Evolutionary conservation across 2,797 vertebrate genomes (phyloP).

Genomic region (Crypturellus tataupa): DNA sequence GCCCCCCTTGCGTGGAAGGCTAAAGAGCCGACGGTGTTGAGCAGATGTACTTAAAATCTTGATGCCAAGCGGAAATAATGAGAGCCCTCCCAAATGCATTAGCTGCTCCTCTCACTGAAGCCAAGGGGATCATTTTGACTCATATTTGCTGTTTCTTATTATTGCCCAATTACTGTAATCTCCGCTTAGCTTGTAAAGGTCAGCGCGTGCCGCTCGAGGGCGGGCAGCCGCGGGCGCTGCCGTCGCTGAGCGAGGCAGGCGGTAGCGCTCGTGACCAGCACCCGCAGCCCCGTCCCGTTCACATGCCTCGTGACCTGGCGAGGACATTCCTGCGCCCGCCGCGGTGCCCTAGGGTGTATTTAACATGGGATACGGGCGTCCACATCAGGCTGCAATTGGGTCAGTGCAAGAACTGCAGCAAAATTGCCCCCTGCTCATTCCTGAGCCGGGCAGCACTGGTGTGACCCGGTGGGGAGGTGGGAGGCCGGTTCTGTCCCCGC

Average conservation of each 20-base stretch:
- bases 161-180: slow-evolving; percentile 7
- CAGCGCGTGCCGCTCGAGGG: too few relatives aligned
- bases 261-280: too few relatives aligned
- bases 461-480: neutral
- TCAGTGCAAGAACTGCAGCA: neutral
- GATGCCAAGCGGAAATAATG: neutral
- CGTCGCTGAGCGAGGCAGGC: too few relatives aligned
- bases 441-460: neutral
- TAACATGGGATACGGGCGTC: too few relatives aligned
- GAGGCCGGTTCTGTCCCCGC: neutral
- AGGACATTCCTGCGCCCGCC: too few relatives aligned
- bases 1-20: neutral
- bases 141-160: neutral
- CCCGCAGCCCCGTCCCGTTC: too few relatives aligned
- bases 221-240: too few relatives aligned
- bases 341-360: too few relatives aligned
- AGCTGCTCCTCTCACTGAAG: neutral
- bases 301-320: too few relatives aligned
- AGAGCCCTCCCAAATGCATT: neutral
- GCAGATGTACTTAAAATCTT: neutral
- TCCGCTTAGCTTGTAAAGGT: neutral
- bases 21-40: neutral
- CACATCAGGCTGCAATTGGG: too few relatives aligned
- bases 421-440: neutral
- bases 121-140: neutral